A percentile compares a stretch with the other conserved stretches of the same genome.
phyloP scores from a whole-genome alignment of 1,140 invertebrate species.

The Hormaphis cornu region DNA sequence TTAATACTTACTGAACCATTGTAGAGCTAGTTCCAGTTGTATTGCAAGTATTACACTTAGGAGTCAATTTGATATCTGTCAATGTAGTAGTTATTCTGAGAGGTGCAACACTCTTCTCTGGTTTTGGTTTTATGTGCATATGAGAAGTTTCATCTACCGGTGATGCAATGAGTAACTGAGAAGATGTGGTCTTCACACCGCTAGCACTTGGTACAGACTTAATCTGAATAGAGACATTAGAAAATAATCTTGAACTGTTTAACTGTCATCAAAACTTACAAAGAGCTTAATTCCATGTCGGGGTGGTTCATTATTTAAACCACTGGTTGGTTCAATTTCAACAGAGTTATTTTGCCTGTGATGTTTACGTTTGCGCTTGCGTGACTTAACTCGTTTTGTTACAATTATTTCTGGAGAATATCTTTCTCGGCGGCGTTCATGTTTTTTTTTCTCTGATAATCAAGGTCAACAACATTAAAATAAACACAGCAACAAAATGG shows the following conservation, averaged over 20 bases:
- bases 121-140: conserved; percentile 36
- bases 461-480: background rate
- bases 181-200: conserved; percentile 28
- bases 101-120: conserved; percentile 34
- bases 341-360: conserved; percentile 56
- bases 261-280: conserved; percentile 44
- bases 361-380: conserved; percentile 49
- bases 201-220: conserved; percentile 70
- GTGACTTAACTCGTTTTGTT: conserved; percentile 46
- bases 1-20: conserved; percentile 52
- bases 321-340: conserved; percentile 49
- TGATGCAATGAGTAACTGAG: conserved; percentile 16
- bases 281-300: conserved; percentile 58
- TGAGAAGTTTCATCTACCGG: conserved; percentile 33
- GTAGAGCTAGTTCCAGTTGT: conserved; percentile 52
- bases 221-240: conserved; percentile 48
- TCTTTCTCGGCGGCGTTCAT: conserved; percentile 1
- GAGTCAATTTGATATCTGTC: conserved; percentile 45
- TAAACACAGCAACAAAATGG: background rate
- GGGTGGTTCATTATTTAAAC: conserved; percentile 45
- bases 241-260: background rate
- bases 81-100: conserved; percentile 35
- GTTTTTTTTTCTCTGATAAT: conserved; percentile 31
- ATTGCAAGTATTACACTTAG: conserved; percentile 58
- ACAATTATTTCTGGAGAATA: conserved; percentile 17